Conservation (phyloP, 2,113 vertebrate species). For the Pelecanoides urinatrix region DNA sequence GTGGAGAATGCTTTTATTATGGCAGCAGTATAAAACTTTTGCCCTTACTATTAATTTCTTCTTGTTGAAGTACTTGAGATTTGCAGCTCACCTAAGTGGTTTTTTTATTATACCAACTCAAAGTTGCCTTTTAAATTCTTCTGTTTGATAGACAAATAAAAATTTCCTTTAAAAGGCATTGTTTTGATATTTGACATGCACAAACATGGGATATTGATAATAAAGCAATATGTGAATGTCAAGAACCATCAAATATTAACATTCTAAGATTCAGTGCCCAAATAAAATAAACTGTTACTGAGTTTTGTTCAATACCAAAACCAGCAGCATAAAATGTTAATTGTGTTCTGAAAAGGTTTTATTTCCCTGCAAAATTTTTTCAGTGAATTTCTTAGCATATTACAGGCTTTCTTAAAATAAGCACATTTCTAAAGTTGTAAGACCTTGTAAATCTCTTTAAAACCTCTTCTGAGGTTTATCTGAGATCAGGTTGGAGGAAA, state of each 20-base stretch:
- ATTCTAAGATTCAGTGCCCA: neutral
- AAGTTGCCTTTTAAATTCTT: neutral
- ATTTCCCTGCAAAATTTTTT: neutral
- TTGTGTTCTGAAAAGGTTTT: neutral
- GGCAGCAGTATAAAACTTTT: neutral
- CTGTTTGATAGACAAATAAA: neutral
- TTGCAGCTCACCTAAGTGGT: neutral
- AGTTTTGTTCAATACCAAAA: neutral
- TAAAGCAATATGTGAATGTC: neutral
- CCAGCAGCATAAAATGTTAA: neutral
- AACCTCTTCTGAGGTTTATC: neutral
- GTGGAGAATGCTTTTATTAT: neutral
- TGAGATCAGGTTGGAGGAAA: neutral
- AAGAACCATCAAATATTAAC: neutral
- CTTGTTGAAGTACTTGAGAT: neutral
- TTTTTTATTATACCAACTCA: neutral
- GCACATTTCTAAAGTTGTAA: neutral
- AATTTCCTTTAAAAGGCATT: neutral
- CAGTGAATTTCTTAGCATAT: neutral
- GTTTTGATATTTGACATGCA: neutral
- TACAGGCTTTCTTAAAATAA: neutral
- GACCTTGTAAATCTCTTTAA: neutral
- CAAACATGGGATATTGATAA: neutral
- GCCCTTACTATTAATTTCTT: neutral
- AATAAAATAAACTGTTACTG: neutral